Evolutionary conservation across 2,888 invertebrate genomes (phyloP).

Genomic region (Epistrophe eligans): DNA sequence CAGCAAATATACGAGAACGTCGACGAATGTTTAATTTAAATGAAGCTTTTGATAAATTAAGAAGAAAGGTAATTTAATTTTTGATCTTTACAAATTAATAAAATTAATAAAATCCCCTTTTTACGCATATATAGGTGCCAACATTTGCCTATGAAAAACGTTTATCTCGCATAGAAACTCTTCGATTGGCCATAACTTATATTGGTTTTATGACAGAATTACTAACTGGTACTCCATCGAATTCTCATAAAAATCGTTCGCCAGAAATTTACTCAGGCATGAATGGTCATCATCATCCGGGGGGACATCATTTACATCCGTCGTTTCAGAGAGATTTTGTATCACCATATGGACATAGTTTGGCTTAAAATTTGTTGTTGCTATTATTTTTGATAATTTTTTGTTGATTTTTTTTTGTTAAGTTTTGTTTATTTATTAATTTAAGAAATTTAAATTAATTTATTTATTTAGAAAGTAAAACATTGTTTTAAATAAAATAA

Average conservation of each 20-base stretch:
- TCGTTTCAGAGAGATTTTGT: conserved; percentile 83
- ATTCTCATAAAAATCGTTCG: conserved; percentile 82
- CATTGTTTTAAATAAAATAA: neutral
- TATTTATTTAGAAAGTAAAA: neutral
- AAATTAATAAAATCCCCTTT: no score
- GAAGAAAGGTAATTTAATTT: conserved; percentile 88
- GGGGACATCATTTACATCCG: conserved; percentile 82
- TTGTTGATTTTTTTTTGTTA: conserved; percentile 69
- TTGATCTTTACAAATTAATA: neutral
- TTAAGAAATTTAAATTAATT: neutral
- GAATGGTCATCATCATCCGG: conserved; percentile 82
- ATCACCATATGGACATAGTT: conserved; percentile 83
- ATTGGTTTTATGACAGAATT: conserved; percentile 98
- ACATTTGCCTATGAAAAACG: conserved; percentile 99
- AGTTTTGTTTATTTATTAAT: conserved; percentile 62
- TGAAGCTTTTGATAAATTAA: conserved; percentile 96
- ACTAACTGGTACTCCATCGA: conserved; percentile 87
- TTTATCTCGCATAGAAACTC: conserved; percentile 96
- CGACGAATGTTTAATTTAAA: conserved; percentile 98
- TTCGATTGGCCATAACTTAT: conserved; percentile 97
- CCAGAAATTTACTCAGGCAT: conserved; percentile 82
- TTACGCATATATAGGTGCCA: conserved; percentile 87
- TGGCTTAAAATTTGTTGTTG: conserved; percentile 77
- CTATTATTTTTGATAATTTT: no score
- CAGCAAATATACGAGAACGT: conserved; percentile 96